These are phyloP conservation scores for Thunnus thynnus DNA, from an alignment of 2,113 vertebrate genomes.

Conservation along the genomic window DNA sequence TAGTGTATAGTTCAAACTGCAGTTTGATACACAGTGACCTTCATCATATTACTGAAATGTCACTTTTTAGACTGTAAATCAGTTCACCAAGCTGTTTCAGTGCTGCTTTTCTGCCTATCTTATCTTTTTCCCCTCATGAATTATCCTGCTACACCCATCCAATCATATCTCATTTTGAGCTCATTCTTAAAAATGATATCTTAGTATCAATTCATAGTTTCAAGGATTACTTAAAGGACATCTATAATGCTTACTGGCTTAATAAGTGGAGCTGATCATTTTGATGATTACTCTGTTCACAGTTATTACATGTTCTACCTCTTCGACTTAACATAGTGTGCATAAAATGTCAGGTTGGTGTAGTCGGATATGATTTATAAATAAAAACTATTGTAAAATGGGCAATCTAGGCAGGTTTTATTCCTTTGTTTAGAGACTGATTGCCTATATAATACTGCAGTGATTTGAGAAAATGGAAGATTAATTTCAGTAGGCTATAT, in stretches of 20 bases:
- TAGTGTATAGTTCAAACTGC: background rate
- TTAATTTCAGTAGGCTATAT: constrained; percentile 57
- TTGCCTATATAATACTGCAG: constrained; percentile 53
- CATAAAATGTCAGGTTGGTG: constrained; percentile 25
- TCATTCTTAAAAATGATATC: background rate
- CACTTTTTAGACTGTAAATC: constrained; percentile 2
- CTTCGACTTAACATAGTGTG: background rate
- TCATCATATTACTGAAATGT: constrained; percentile 13
- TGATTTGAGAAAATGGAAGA: constrained; percentile 50
- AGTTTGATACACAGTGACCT: constrained; percentile 38
- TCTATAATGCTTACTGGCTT: background rate
- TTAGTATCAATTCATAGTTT: background rate
- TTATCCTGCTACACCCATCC: background rate
- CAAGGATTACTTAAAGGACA: background rate
- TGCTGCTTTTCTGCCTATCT: background rate
- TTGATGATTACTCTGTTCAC: constrained; percentile 1
- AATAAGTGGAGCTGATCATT: background rate
- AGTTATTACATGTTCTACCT: background rate
- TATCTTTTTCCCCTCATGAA: background rate
- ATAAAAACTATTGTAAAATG: constrained; percentile 55
- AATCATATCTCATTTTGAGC: background rate
- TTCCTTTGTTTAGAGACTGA: constrained; percentile 56
- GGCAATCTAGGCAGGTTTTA: constrained; percentile 23
- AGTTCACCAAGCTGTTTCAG: background rate
- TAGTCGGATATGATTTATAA: constrained; percentile 5